Percentiles rank a stretch among this genome's conserved stretches.
Conservation (phyloP, 2,797 vertebrate species). For the Salarias fasciatus region DNA sequence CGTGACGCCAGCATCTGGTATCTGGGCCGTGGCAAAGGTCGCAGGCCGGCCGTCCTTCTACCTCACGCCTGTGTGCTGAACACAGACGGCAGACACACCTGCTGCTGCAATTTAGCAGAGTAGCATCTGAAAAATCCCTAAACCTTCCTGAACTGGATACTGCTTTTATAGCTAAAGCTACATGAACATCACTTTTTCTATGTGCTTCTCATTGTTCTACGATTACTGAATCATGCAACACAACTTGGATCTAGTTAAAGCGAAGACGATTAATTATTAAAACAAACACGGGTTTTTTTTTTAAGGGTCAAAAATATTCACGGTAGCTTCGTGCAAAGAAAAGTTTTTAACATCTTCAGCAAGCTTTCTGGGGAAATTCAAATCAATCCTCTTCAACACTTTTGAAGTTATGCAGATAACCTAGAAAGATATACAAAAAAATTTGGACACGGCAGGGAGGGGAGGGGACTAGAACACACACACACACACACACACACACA, state of each 20-base stretch:
- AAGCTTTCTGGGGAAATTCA: background rate
- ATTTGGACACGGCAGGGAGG: no score
- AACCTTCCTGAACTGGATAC: no score
- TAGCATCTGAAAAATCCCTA: background rate
- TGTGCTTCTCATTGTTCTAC: background rate
- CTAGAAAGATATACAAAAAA: background rate
- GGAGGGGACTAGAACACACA: no score
- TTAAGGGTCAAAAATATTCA: no score
- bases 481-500: background rate
- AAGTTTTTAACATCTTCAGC: background rate
- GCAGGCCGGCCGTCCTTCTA: conserved; percentile 25
- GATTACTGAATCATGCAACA: background rate
- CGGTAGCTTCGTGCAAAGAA: background rate
- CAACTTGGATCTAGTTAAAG: background rate
- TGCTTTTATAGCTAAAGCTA: no score
- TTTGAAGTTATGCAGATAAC: background rate
- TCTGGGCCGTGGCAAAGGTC: conserved; percentile 40
- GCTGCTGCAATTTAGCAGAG: background rate
- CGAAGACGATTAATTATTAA: background rate
- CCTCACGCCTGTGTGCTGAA: background rate
- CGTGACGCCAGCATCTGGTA: conserved; percentile 46
- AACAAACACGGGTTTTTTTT: background rate
- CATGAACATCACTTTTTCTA: background rate
- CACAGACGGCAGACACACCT: background rate
- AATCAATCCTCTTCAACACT: background rate